These are phyloP conservation scores for Monarcha castaneiventris DNA, from an alignment of 2,113 vertebrate species.

Conservation along the genomic window DNA sequence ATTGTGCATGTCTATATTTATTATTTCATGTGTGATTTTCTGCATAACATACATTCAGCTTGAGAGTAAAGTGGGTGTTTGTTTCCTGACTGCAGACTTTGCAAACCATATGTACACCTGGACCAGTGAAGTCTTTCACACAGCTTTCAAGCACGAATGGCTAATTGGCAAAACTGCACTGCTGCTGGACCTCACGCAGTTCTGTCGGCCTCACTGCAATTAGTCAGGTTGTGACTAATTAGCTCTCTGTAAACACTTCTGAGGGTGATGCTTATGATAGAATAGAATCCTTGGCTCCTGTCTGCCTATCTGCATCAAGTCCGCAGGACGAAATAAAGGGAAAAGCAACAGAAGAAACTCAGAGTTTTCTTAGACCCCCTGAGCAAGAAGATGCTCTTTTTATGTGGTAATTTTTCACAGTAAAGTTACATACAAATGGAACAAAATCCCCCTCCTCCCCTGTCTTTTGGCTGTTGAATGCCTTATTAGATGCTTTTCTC, in stretches of 20 bases:
- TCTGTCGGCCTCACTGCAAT: neutral
- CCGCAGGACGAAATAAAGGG: neutral
- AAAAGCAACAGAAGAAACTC: neutral
- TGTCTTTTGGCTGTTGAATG: neutral
- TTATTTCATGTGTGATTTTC: neutral
- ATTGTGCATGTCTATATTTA: neutral
- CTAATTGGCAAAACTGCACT: neutral
- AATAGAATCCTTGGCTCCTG: neutral
- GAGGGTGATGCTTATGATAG: neutral
- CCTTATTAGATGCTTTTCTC: neutral
- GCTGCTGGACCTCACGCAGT: neutral
- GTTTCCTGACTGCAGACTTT: neutral
- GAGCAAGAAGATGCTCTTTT: conserved; percentile 8
- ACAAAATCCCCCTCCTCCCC: neutral
- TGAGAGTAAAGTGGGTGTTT: neutral
- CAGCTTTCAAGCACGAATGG: neutral
- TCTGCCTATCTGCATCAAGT: neutral
- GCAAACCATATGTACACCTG: neutral
- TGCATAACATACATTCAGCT: neutral
- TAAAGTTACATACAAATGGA: neutral
- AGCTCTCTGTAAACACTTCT: conserved; percentile 13
- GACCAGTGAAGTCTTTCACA: accelerated
- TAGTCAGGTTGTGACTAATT: neutral
- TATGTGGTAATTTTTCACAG: conserved; percentile 20
- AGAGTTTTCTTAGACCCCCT: neutral